Evolutionary conservation across 2,113 vertebrate genomes (phyloP).

Genomic region (Cololabis saira): DNA sequence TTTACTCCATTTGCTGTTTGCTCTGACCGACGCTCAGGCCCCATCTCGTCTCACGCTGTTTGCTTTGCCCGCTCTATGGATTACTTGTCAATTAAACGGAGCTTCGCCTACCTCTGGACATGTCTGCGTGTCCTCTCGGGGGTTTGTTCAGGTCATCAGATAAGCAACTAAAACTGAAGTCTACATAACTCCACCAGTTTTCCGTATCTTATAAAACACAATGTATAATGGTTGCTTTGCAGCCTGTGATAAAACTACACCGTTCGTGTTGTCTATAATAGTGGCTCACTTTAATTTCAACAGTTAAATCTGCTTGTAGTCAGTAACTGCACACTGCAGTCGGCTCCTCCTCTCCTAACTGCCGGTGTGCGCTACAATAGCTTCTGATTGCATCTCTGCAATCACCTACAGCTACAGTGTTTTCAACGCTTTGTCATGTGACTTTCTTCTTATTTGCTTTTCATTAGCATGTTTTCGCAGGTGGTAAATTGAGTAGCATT

Average conservation of each 20-base stretch:
- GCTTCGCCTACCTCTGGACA: no score
- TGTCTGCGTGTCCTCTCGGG: neutral
- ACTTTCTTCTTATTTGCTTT: conserved; percentile 24
- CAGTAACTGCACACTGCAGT: conserved; percentile 33
- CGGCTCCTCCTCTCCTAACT: conserved; percentile 50
- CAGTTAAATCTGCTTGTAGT: conserved; percentile 30
- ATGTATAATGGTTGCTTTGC: no score
- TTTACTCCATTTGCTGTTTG: conserved; percentile 42
- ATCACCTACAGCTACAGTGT: conserved; percentile 20
- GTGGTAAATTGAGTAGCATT: neutral
- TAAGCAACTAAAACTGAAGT: neutral
- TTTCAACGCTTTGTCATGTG: conserved; percentile 17
- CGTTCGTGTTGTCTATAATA: no score
- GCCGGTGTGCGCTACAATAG: conserved; percentile 57
- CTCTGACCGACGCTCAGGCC: conserved; percentile 28
- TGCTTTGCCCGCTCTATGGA: conserved; percentile 34
- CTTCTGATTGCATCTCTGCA: conserved; percentile 47
- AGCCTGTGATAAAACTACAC: no score
- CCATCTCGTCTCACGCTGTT: conserved; percentile 37
- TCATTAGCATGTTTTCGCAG: conserved; percentile 4
- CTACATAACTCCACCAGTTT: neutral
- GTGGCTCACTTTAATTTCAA: conserved; percentile 22
- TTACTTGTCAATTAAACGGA: conserved; percentile 44
- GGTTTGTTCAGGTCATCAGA: neutral
- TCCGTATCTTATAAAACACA: no score